Percentiles rank a stretch among this genome's conserved stretches.
These are phyloP conservation scores for Colletes gigas DNA, from an alignment of 1,140 invertebrate species.

Conservation along the genomic window DNA sequence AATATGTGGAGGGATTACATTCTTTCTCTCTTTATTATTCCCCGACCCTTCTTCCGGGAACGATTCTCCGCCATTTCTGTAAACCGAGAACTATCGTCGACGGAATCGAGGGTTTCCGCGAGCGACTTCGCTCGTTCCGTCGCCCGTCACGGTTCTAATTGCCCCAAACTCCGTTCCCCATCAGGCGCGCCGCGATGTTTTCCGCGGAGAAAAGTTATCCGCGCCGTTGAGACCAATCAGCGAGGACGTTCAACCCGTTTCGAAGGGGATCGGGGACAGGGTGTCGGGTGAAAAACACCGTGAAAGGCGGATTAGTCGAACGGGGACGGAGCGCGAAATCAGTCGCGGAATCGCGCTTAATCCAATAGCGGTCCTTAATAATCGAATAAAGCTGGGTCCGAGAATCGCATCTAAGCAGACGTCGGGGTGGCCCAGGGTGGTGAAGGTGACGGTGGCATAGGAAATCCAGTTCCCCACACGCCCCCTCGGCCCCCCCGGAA, in stretches of 20 bases:
- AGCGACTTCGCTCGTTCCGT: constrained; percentile 44
- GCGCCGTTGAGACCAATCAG: constrained; percentile 56
- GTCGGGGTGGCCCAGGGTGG: constrained; percentile 5
- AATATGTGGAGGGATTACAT: constrained; percentile 31
- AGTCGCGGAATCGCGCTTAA: constrained; percentile 77
- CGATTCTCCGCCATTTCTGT: neutral
- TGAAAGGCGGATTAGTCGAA: constrained; percentile 50
- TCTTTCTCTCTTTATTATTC: constrained; percentile 18
- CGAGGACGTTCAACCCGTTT: constrained; percentile 21
- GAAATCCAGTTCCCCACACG: constrained; percentile 59
- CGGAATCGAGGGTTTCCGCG: neutral
- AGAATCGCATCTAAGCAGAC: constrained; percentile 76
- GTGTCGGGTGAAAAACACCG: constrained; percentile 48
- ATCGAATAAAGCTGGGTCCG: constrained; percentile 77
- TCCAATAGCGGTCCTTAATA: constrained; percentile 80
- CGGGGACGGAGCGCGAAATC: constrained; percentile 66
- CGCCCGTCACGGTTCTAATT: constrained; percentile 56
- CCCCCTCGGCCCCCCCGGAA: constrained; percentile 47
- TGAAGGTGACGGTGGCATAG: constrained; percentile 61
- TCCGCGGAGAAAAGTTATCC: constrained; percentile 50
- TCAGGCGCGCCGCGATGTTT: constrained; percentile 22
- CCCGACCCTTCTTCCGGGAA: constrained; percentile 10
- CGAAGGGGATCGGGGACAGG: constrained; percentile 35
- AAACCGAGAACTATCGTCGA: neutral
- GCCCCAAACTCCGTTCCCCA: constrained; percentile 7